A percentile compares a stretch with the other conserved stretches of the same genome.
phyloP scores from a whole-genome alignment of 2,888 invertebrate genomes.

The Pyralis farinalis region DNA sequence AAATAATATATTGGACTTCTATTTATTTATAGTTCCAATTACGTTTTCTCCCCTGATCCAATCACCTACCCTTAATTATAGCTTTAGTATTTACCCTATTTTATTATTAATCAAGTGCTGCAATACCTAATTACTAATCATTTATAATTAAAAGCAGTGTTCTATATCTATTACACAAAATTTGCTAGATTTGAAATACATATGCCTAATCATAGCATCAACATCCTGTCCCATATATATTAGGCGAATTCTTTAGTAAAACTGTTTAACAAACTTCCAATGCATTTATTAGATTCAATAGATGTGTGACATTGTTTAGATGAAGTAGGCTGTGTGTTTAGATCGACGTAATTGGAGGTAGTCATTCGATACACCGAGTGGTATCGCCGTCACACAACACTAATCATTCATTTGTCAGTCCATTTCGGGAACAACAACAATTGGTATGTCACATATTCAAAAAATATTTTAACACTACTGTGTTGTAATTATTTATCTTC shows the following conservation, averaged over 20 bases:
- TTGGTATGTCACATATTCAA: conserved; percentile 51
- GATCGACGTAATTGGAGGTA: conserved; percentile 47
- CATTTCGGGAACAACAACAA: conserved; percentile 55
- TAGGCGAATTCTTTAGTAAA: conserved; percentile 34
- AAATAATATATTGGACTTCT: neutral
- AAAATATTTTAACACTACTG: conserved; percentile 61
- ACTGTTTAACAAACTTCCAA: conserved; percentile 37
- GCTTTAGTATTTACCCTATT: conserved; percentile 73
- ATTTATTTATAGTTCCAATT: neutral
- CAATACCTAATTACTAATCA: conserved; percentile 51
- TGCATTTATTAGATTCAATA: conserved; percentile 54
- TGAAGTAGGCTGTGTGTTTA: conserved; percentile 66
- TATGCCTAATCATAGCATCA: conserved; percentile 52
- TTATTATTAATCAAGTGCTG: conserved; percentile 59
- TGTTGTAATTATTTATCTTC: conserved; percentile 75
- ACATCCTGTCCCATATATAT: conserved; percentile 42
- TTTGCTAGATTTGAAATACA: conserved; percentile 55
- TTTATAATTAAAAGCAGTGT: conserved; percentile 48
- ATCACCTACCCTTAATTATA: conserved; percentile 69
- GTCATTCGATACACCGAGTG: conserved; percentile 33
- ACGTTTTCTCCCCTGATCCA: neutral
- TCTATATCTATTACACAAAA: conserved; percentile 40
- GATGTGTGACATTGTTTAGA: conserved; percentile 59
- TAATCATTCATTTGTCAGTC: conserved; percentile 62
- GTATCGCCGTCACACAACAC: conserved; percentile 33